These are phyloP conservation scores for Chroicocephalus ridibundus DNA, from an alignment of 2,113 vertebrate genomes.

Conservation along the genomic window DNA sequence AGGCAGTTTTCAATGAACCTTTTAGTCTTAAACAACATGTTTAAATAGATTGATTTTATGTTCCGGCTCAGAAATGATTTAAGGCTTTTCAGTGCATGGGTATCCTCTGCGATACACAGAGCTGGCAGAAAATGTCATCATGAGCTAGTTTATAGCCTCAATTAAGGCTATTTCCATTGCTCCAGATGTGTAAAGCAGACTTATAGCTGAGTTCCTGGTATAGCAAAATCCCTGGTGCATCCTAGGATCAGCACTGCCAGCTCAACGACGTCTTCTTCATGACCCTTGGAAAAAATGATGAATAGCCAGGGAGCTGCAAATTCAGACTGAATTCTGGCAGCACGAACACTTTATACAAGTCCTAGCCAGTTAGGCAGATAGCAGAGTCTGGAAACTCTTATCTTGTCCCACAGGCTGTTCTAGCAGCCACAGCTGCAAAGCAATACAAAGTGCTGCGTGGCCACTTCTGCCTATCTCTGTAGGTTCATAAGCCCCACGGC, in stretches of 20 bases:
- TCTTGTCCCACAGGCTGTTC: neutral
- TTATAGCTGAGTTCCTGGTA: conserved; percentile 23
- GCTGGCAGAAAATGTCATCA: conserved; percentile 45
- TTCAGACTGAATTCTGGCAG: neutral
- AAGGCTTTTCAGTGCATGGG: neutral
- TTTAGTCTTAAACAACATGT: conserved; percentile 15
- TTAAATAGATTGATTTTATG: conserved; percentile 45
- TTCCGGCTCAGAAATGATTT: conserved; percentile 25
- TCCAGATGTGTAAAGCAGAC: conserved; percentile 53
- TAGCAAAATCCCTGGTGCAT: neutral
- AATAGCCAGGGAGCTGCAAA: conserved; percentile 17
- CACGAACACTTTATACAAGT: neutral
- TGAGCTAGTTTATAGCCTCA: conserved; percentile 43
- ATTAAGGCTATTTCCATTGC: conserved; percentile 46
- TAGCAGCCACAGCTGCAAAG: neutral
- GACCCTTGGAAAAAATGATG: conserved; percentile 35
- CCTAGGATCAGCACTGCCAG: conserved; percentile 8
- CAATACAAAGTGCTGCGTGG: neutral
- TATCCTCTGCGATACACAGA: neutral
- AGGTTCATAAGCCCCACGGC: neutral
- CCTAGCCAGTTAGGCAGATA: neutral
- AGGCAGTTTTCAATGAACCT: neutral
- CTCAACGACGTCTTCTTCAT: conserved; percentile 22
- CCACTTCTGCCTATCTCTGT: neutral
- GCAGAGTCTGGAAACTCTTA: neutral